Evolutionary conservation across 2,113 vertebrate species (phyloP).

Genomic region (Gallinago media): DNA sequence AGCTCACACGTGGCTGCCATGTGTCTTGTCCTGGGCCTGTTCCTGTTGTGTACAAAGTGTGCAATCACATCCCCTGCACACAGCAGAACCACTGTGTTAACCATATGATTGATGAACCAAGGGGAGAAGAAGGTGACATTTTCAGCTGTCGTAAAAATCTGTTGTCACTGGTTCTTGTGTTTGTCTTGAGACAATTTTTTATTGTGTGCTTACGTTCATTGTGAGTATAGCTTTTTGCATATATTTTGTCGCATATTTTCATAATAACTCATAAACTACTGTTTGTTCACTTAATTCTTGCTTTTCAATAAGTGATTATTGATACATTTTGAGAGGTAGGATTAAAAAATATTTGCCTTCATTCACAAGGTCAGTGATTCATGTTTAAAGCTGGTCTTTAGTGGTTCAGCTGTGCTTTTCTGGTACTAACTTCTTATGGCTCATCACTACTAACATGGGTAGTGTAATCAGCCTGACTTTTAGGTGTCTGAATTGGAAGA

Average conservation of each 20-base stretch:
- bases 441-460: not conserved
- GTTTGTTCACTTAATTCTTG: not conserved
- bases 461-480: not conserved
- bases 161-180: not conserved
- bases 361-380: not conserved
- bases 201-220: not conserved
- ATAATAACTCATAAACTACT: not conserved
- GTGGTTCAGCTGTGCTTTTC: not conserved
- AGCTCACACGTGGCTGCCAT: not conserved
- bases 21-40: rapidly evolving
- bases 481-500: not conserved
- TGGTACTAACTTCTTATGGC: not conserved
- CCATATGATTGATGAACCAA: rapidly evolving
- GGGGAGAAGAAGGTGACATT: not conserved
- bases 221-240: not conserved
- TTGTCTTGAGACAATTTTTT: not conserved
- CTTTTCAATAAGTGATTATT: not conserved
- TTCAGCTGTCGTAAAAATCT: not conserved
- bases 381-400: not conserved
- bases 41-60: not conserved
- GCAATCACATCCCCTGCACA: rapidly evolving
- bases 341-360: not conserved
- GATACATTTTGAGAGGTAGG: not conserved
- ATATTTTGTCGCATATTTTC: not conserved
- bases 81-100: not conserved